Percentiles rank a stretch among this genome's conserved stretches.
Evolutionary conservation across 2,797 vertebrate genomes (phyloP).

Genomic region (Esox lucius): DNA sequence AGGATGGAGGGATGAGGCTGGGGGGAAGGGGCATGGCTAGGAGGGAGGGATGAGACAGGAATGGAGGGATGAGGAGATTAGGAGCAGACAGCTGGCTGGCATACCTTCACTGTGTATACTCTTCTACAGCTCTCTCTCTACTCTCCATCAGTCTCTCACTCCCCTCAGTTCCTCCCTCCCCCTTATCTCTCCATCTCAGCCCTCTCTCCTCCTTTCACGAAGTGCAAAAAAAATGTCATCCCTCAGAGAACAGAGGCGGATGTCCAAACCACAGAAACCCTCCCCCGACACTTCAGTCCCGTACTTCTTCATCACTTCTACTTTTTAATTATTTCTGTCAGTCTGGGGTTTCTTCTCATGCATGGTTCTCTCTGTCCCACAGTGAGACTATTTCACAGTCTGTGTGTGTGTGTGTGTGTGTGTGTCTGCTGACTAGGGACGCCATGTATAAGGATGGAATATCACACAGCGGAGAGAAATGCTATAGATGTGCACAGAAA

Average conservation of each 20-base stretch:
- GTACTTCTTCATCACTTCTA: slow-evolving; percentile 54
- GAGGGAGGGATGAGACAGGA: slow-evolving; percentile 35
- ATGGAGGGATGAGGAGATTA: slow-evolving; percentile 58
- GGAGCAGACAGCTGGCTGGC: slow-evolving; percentile 68
- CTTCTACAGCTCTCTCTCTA: slow-evolving; percentile 53
- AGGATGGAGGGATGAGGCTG: slow-evolving; percentile 22
- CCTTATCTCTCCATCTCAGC: slow-evolving; percentile 18
- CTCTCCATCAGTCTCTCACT: slow-evolving; percentile 4
- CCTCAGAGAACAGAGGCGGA: slow-evolving; percentile 62
- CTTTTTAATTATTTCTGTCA: slow-evolving; percentile 43
- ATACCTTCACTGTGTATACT: slow-evolving; percentile 67
- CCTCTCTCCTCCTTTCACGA: slow-evolving; percentile 46
- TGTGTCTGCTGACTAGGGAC: slow-evolving; percentile 22
- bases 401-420: slow-evolving; percentile 11
- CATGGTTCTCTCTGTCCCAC: slow-evolving; percentile 55
- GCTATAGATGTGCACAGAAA: slow-evolving; percentile 61
- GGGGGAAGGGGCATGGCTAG: slow-evolving; percentile 22
- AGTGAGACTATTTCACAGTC: slow-evolving; percentile 39
- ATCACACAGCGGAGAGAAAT: slow-evolving; percentile 59
- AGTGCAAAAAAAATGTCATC: slow-evolving; percentile 60
- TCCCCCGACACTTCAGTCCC: slow-evolving; percentile 46
- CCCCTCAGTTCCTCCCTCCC: slow-evolving; percentile 25
- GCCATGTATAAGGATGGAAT: slow-evolving; percentile 38
- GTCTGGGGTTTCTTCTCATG: slow-evolving; percentile 17
- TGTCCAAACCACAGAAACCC: slow-evolving; percentile 57